These are phyloP conservation scores for Drosophila tsacasi DNA, from an alignment of 1,140 invertebrate genomes.

Conservation along the genomic window DNA sequence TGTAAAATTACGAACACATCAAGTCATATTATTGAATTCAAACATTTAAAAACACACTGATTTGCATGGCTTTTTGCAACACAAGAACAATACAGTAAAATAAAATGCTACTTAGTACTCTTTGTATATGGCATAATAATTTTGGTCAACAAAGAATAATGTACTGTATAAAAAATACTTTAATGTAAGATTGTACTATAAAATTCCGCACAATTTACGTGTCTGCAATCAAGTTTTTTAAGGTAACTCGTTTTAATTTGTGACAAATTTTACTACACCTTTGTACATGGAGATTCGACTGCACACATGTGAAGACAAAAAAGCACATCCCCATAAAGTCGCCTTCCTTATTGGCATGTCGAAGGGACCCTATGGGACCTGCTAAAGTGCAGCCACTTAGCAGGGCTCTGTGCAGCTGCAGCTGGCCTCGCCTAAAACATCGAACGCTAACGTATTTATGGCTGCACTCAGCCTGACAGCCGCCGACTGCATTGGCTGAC, in stretches of 20 bases:
- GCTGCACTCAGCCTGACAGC: constrained; percentile 76
- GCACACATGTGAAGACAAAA: constrained; percentile 13
- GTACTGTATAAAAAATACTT: neutral
- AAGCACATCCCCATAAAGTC: constrained; percentile 42
- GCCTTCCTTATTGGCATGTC: constrained; percentile 32
- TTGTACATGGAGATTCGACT: constrained; percentile 26
- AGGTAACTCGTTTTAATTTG: constrained; percentile 59
- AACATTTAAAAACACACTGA: neutral
- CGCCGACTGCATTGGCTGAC: constrained; percentile 47
- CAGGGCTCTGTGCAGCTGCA: constrained; percentile 57
- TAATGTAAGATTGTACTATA: neutral
- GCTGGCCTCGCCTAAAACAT: constrained; percentile 71
- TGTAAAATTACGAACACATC: constrained; percentile 6
- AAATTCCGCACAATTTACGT: neutral
- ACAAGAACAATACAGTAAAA: neutral
- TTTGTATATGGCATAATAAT: too few relatives aligned
- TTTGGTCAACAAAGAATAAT: too few relatives aligned
- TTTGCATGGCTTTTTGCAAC: neutral
- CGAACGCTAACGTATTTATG: constrained; percentile 81
- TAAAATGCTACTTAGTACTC: too few relatives aligned
- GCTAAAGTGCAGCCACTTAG: constrained; percentile 76
- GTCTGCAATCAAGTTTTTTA: constrained; percentile 6
- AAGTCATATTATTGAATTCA: neutral
- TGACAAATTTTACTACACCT: constrained; percentile 41
- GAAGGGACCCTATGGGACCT: constrained; percentile 44